Conservation (phyloP, 2,113 vertebrate genomes). For the Tetraodon nigroviridis region DNA sequence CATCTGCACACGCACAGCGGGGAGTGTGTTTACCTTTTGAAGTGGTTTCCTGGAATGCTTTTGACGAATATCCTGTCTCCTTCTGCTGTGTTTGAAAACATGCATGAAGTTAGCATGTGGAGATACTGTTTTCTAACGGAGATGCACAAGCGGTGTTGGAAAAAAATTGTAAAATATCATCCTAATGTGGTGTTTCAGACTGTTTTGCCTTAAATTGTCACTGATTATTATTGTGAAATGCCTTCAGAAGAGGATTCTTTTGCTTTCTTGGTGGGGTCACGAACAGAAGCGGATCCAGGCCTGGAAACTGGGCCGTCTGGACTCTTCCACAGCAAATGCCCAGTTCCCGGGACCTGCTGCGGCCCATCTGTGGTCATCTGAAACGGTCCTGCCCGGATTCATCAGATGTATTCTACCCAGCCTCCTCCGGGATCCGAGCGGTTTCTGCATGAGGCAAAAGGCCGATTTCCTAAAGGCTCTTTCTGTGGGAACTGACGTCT, state of each 20-base stretch:
- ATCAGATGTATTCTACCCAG: conserved; percentile 1
- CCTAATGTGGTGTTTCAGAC: conserved; percentile 63
- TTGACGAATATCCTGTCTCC: conserved; percentile 57
- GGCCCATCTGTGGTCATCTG: neutral
- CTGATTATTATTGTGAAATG: conserved; percentile 78
- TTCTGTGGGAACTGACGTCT: conserved; percentile 61
- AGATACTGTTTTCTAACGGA: conserved; percentile 58
- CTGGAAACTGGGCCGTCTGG: no score
- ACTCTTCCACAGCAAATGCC: conserved; percentile 1
- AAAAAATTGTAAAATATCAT: conserved; percentile 67
- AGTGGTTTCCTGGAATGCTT: conserved; percentile 75
- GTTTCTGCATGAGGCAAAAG: conserved; percentile 50
- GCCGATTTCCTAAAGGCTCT: conserved; percentile 50
- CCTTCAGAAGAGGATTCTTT: conserved; percentile 72
- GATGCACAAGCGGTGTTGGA: conserved; percentile 66
- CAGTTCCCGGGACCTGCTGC: neutral
- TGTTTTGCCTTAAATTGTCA: conserved; percentile 85
- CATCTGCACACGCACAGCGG: conserved; percentile 48
- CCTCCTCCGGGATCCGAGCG: neutral
- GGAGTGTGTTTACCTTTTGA: conserved; percentile 69
- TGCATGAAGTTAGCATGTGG: conserved; percentile 80
- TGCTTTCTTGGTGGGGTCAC: conserved; percentile 9
- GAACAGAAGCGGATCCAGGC: neutral
- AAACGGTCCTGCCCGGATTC: neutral
- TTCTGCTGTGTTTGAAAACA: conserved; percentile 56